These are phyloP conservation scores for Ailurus styani DNA, from an alignment of 2,113 vertebrate species.

Conservation along the genomic window DNA sequence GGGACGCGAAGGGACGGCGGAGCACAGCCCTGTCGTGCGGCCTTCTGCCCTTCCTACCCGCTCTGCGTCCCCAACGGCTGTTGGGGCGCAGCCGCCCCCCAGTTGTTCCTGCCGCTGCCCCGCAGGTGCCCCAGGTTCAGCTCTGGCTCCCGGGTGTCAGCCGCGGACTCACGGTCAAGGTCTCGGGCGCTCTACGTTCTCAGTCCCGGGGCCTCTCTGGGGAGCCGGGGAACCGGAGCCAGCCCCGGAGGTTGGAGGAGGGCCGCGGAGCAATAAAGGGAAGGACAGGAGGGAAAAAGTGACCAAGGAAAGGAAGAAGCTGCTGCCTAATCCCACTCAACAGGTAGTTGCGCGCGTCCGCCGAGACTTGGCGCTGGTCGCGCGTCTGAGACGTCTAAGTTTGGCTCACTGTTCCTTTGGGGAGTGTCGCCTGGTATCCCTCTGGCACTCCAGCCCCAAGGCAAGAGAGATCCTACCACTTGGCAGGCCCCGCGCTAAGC, in stretches of 20 bases:
- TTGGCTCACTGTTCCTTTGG: background rate
- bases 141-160: rapidly evolving
- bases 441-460: rapidly evolving
- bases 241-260: background rate
- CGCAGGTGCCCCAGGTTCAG: rapidly evolving
- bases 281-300: background rate
- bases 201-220: background rate
- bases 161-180: background rate
- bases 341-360: background rate
- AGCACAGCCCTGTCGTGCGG: background rate
- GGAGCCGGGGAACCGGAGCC: background rate
- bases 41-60: background rate
- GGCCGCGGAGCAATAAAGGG: background rate
- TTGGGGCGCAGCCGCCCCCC: too few relatives aligned
- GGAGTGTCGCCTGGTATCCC: background rate
- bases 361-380: background rate
- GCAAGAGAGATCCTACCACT: background rate
- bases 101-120: rapidly evolving
- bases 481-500: background rate
- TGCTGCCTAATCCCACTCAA: background rate
- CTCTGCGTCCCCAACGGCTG: background rate
- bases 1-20: too few relatives aligned
- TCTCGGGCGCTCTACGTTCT: rapidly evolving
- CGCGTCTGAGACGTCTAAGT: background rate
- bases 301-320: background rate